Conservation (phyloP, 2,113 vertebrate species). For the Excalfactoria chinensis region DNA sequence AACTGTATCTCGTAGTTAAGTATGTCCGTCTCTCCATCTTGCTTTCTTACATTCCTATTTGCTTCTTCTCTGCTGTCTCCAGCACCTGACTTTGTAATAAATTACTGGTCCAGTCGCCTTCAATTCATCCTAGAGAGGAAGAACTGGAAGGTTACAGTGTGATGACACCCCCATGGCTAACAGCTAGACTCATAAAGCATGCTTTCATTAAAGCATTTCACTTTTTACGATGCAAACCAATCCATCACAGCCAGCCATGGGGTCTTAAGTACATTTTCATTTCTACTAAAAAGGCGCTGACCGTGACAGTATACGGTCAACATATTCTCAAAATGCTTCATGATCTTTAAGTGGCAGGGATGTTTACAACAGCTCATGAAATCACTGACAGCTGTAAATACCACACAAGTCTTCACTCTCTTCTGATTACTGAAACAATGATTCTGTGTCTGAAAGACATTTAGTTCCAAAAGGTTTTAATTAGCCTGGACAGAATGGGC, state of each 20-base stretch:
- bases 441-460: background rate
- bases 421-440: conserved; percentile 18
- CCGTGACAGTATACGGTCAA: background rate
- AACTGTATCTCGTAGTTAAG: background rate
- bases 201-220: conserved; percentile 62
- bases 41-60: background rate
- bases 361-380: conserved; percentile 49
- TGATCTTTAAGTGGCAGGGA: conserved; percentile 32
- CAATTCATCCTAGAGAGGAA: conserved; percentile 14
- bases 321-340: background rate
- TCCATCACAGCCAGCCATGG: conserved; percentile 36
- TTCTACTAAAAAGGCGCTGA: conserved; percentile 34
- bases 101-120: background rate
- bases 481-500: background rate
- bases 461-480: background rate
- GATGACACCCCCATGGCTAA: conserved; percentile 43
- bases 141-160: conserved; percentile 39
- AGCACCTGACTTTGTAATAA: conserved; percentile 62
- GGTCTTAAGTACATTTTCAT: conserved; percentile 37
- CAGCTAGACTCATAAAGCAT: conserved; percentile 57
- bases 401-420: background rate
- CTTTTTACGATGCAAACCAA: conserved; percentile 64
- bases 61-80: background rate
- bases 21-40: background rate
- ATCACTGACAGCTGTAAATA: conserved; percentile 43